Conservation (phyloP, 2,113 vertebrate species). For the Prolemur simus region DNA sequence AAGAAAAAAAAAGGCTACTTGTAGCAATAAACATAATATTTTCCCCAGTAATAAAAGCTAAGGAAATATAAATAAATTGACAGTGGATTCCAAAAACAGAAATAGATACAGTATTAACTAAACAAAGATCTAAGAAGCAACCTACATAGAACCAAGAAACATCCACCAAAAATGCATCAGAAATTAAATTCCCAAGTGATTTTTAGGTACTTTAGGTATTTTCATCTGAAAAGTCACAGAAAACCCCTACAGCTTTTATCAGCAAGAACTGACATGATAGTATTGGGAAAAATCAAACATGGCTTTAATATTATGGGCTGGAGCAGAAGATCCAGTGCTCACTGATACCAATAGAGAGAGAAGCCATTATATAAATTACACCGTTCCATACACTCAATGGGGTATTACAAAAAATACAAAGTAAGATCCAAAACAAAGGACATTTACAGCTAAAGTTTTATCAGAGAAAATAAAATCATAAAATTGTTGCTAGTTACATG, state of each 20-base stretch:
- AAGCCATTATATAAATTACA: background rate
- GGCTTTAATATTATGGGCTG: background rate
- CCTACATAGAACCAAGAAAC: background rate
- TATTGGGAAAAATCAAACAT: background rate
- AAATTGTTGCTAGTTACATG: background rate
- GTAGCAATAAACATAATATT: background rate
- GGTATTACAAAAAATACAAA: background rate
- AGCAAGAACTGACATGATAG: background rate
- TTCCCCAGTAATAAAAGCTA: conserved; percentile 34
- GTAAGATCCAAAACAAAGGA: background rate
- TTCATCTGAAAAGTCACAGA: conserved; percentile 25
- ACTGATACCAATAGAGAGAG: background rate
- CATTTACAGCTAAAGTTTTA: background rate
- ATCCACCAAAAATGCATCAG: background rate
- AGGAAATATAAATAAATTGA: conserved; percentile 27
- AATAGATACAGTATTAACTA: background rate
- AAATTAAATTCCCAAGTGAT: background rate
- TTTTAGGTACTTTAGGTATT: background rate
- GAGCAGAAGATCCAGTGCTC: background rate
- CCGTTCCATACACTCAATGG: background rate
- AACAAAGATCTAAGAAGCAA: background rate
- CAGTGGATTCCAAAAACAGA: conserved; percentile 24
- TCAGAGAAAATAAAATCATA: background rate
- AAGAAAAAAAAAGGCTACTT: conserved; percentile 5
- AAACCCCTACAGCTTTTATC: background rate